These are phyloP conservation scores for Leptinotarsa lineolata DNA, from an alignment of 1,140 invertebrate genomes.

Conservation along the genomic window DNA sequence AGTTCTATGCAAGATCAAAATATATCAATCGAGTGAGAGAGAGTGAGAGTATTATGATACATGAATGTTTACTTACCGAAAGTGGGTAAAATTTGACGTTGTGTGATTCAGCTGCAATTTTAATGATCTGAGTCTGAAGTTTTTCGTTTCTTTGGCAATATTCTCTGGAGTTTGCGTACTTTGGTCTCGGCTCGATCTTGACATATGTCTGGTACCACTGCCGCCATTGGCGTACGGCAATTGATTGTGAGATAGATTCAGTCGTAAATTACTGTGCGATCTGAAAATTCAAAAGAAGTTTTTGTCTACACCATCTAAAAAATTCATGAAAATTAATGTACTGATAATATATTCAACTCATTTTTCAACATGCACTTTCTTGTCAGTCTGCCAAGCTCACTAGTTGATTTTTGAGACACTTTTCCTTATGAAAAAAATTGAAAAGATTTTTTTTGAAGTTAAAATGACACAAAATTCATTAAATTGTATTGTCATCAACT, in stretches of 20 bases:
- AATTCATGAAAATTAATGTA: too few relatives aligned
- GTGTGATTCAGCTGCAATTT: conserved; percentile 69
- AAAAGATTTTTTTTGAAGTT: too few relatives aligned
- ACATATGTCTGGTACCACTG: conserved; percentile 42
- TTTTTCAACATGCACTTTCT: too few relatives aligned
- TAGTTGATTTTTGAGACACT: too few relatives aligned
- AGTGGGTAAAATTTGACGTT: conserved; percentile 63
- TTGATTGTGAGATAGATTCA: conserved; percentile 62
- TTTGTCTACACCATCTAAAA: too few relatives aligned
- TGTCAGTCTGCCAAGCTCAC: too few relatives aligned
- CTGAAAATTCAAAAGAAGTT: conserved; percentile 27
- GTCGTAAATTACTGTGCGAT: conserved; percentile 44
- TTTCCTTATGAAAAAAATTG: too few relatives aligned
- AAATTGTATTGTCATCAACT: too few relatives aligned
- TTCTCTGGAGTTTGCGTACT: conserved; percentile 72
- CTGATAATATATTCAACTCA: too few relatives aligned
- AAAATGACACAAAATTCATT: too few relatives aligned
- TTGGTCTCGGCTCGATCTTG: conserved; percentile 61
- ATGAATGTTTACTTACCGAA: conserved; percentile 61
- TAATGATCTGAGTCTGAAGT: conserved; percentile 67
- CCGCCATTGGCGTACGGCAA: conserved; percentile 65
- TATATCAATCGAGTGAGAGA: not conserved
- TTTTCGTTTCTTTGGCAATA: conserved; percentile 68
- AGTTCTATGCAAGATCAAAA: not conserved
- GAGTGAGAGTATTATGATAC: not conserved